phyloP scores from a whole-genome alignment of 2,888 invertebrate species.

The Harpagoxenus sublaevis region DNA sequence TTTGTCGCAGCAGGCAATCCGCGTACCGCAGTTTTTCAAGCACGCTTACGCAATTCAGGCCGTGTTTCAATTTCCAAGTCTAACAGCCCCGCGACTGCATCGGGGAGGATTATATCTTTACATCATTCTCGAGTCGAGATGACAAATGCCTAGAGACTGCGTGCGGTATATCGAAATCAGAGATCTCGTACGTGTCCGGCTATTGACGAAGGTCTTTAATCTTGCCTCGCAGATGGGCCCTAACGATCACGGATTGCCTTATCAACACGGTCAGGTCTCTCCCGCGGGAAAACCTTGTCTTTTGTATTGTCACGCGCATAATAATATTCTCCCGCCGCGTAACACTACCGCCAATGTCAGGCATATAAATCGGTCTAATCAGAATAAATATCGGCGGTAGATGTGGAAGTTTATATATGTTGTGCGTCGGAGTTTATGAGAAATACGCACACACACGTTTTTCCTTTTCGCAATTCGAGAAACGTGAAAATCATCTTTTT shows the following conservation, averaged over 20 bases:
- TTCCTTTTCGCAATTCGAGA: neutral
- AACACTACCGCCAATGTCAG: neutral
- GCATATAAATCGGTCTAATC: constrained; percentile 21
- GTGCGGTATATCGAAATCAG: constrained; percentile 59
- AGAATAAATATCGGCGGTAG: constrained; percentile 15
- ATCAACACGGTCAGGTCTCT: neutral
- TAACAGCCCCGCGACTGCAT: constrained; percentile 16
- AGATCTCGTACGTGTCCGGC: constrained; percentile 60
- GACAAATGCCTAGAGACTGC: constrained; percentile 58
- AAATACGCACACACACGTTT: neutral
- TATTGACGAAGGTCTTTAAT: constrained; percentile 59
- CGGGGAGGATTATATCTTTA: constrained; percentile 58
- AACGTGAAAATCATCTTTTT: neutral
- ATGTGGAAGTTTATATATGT: neutral
- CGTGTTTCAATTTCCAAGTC: constrained; percentile 49
- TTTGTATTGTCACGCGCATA: neutral
- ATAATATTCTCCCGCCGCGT: neutral
- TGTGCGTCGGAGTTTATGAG: neutral
- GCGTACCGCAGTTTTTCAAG: constrained; percentile 11
- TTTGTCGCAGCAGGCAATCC: constrained; percentile 10
- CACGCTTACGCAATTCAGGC: constrained; percentile 5
- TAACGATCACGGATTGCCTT: constrained; percentile 54
- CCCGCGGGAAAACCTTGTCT: constrained; percentile 6
- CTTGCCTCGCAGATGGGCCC: constrained; percentile 55
- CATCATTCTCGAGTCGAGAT: constrained; percentile 58